phyloP scores from a whole-genome alignment of 2,797 vertebrate genomes.

The Meda fulgida region DNA sequence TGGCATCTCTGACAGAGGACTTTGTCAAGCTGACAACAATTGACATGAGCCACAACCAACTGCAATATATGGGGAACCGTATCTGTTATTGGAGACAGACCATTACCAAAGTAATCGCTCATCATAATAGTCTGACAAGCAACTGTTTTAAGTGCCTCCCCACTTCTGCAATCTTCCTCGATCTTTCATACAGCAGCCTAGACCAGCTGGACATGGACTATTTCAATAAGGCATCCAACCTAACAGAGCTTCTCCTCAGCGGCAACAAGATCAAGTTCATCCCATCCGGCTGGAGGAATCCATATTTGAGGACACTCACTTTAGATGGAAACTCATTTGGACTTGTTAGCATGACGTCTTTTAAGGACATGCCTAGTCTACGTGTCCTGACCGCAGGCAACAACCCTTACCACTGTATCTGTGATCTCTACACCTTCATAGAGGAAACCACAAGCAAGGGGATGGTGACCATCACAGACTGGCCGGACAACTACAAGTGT shows the following conservation, averaged over 20 bases:
- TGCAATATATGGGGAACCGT: constrained; percentile 66
- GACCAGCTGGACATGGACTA: constrained; percentile 81
- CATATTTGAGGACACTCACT: constrained; percentile 68
- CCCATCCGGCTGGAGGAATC: constrained; percentile 80
- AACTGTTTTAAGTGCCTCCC: constrained; percentile 80
- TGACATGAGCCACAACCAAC: constrained; percentile 78
- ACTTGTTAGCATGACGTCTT: constrained; percentile 79
- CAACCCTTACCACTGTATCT: constrained; percentile 88
- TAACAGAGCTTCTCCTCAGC: constrained; percentile 77
- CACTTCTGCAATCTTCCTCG: constrained; percentile 76
- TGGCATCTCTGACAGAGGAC: constrained; percentile 71
- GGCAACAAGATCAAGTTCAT: constrained; percentile 91
- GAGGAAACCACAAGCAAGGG: constrained; percentile 68
- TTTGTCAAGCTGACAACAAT: constrained; percentile 76
- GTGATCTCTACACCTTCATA: constrained; percentile 83
- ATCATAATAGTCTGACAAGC: constrained; percentile 73
- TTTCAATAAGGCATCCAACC: constrained; percentile 72
- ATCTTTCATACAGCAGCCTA: constrained; percentile 81
- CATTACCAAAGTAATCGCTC: constrained; percentile 75
- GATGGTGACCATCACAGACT: constrained; percentile 78
- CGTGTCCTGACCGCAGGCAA: constrained; percentile 78
- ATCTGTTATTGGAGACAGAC: constrained; percentile 77
- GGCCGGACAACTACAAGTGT: constrained; percentile 84
- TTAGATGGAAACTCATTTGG: constrained; percentile 89
- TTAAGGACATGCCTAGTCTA: constrained; percentile 78